These are phyloP conservation scores for Leguminivora glycinivorella DNA, from an alignment of 1,140 invertebrate genomes.

Conservation along the genomic window DNA sequence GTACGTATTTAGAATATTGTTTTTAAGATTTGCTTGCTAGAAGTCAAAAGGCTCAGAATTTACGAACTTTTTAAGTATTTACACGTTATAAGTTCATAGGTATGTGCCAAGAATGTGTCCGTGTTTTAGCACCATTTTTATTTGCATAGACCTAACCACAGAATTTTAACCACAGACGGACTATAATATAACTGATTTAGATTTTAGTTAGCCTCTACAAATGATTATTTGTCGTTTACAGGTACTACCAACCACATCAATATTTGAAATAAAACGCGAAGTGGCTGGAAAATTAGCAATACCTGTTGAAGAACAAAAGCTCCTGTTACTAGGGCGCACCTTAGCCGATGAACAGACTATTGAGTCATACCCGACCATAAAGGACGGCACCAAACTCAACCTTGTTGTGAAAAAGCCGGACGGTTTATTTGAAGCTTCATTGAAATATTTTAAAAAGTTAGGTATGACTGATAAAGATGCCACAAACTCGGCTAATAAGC, in stretches of 20 bases:
- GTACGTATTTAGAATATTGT: slow-evolving; percentile 10
- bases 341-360: slow-evolving; percentile 62
- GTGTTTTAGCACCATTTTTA: not conserved
- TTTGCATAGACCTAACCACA: not conserved
- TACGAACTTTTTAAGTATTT: not conserved
- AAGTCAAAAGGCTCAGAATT: not conserved
- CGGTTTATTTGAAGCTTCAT: slow-evolving; percentile 51
- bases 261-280: slow-evolving; percentile 65
- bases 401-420: slow-evolving; percentile 68
- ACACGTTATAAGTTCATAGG: not conserved
- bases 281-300: slow-evolving; percentile 54
- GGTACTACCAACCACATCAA: slow-evolving; percentile 58
- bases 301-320: slow-evolving; percentile 61
- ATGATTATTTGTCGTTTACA: slow-evolving; percentile 41
- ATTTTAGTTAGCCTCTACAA: not conserved
- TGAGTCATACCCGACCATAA: slow-evolving; percentile 61
- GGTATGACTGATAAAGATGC: slow-evolving; percentile 63
- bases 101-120: no score
- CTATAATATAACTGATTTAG: not conserved
- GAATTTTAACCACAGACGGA: not conserved
- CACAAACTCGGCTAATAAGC: slow-evolving; percentile 43
- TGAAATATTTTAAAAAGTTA: slow-evolving; percentile 61
- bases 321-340: slow-evolving; percentile 60
- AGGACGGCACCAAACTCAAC: slow-evolving; percentile 69
- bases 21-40: not conserved